Evolutionary conservation across 2,888 invertebrate genomes (phyloP).

Genomic region (Tholera decimalis): DNA sequence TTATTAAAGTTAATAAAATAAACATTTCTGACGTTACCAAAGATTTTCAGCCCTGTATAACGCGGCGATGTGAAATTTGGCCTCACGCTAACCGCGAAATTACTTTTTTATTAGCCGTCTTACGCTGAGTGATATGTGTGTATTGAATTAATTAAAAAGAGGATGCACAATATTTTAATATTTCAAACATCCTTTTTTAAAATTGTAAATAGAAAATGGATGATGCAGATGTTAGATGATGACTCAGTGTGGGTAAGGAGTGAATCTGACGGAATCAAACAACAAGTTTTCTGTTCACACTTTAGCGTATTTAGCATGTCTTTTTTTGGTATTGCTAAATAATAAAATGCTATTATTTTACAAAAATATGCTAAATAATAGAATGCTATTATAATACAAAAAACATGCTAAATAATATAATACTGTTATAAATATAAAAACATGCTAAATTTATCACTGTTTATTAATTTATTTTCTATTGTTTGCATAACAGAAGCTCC

Average conservation of each 20-base stretch:
- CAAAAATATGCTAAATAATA: too few species aligned
- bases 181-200: slow-evolving; percentile 16
- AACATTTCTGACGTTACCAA: slow-evolving; percentile 66
- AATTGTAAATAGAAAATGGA: slow-evolving; percentile 10
- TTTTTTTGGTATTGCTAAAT: too few species aligned
- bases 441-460: slow-evolving; percentile 16
- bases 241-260: slow-evolving; percentile 6
- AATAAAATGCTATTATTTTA: too few species aligned
- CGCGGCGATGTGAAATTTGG: slow-evolving; percentile 43
- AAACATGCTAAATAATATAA: too few species aligned
- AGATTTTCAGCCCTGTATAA: slow-evolving; percentile 41
- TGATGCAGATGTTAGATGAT: not conserved
- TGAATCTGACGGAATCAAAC: slow-evolving; percentile 18
- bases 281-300: slow-evolving; percentile 19
- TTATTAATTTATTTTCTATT: slow-evolving; percentile 62
- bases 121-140: slow-evolving; percentile 23
- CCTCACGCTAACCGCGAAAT: slow-evolving; percentile 59
- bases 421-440: slow-evolving; percentile 33
- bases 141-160: slow-evolving; percentile 29
- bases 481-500: slow-evolving; percentile 54
- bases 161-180: slow-evolving; percentile 23
- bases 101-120: slow-evolving; percentile 55
- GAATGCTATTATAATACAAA: too few species aligned
- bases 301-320: too few species aligned
- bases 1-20: slow-evolving; percentile 68